phyloP scores from a whole-genome alignment of 2,888 invertebrate species.

The Resseliella maxima region DNA sequence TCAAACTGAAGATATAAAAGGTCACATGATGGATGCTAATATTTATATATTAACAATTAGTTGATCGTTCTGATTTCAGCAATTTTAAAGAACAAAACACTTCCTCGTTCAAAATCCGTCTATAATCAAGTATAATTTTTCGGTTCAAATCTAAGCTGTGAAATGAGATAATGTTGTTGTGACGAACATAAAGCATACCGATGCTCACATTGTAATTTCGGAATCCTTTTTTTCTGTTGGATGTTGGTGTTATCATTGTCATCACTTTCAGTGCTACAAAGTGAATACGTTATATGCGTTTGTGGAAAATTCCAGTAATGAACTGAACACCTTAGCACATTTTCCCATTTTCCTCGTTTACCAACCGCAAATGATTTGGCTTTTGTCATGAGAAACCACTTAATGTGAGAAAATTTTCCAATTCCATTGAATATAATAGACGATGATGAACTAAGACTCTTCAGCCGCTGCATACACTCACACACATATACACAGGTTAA shows the following conservation, averaged over 20 bases:
- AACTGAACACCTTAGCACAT: conserved; percentile 24
- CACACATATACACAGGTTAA: conserved; percentile 27
- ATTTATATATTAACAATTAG: too few relatives aligned
- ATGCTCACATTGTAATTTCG: background rate
- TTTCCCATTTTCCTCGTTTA: background rate
- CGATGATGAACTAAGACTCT: background rate
- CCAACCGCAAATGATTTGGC: conserved; percentile 47
- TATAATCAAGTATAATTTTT: too few relatives aligned
- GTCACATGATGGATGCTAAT: too few relatives aligned
- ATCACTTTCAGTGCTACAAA: background rate
- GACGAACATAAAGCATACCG: background rate
- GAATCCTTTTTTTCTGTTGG: background rate
- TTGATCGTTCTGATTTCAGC: too few relatives aligned
- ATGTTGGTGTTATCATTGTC: background rate
- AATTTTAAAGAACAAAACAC: too few relatives aligned
- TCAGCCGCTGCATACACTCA: background rate
- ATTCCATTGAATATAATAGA: conserved; percentile 20
- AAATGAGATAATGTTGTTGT: conserved; percentile 18
- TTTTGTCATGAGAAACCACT: conserved; percentile 41
- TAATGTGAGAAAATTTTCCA: conserved; percentile 34
- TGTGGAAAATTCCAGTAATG: background rate
- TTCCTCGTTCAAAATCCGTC: too few relatives aligned
- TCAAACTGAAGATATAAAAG: too few relatives aligned
- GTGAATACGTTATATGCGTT: background rate
- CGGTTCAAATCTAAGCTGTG: background rate